These are phyloP conservation scores for Pyrrhura leucotis DNA, from an alignment of 2,797 vertebrate species.

Conservation along the genomic window DNA sequence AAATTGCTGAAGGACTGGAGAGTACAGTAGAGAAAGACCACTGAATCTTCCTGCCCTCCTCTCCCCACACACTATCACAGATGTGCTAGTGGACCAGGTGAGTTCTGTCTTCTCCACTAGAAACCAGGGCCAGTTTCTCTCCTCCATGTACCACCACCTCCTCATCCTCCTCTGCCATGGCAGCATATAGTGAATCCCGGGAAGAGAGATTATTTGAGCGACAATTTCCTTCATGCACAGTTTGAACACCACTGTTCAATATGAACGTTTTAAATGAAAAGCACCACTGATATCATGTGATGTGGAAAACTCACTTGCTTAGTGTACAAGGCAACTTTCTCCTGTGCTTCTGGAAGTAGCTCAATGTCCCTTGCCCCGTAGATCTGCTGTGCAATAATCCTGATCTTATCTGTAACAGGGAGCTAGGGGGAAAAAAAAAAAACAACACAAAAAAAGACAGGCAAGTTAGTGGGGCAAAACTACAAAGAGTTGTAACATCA, in stretches of 20 bases:
- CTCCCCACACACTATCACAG: not conserved
- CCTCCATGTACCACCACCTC: not conserved
- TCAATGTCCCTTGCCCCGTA: conserved; percentile 94
- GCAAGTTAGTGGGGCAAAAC: not conserved
- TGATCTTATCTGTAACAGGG: conserved; percentile 90
- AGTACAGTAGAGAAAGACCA: not conserved
- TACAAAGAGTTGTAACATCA: not conserved
- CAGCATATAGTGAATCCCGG: not conserved
- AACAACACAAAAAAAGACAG: not conserved
- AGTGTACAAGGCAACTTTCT: conserved; percentile 91
- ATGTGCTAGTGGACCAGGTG: not conserved
- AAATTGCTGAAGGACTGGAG: not conserved
- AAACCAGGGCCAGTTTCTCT: not conserved
- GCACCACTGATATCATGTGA: not conserved
- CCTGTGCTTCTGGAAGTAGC: conserved; percentile 91
- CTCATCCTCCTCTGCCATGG: not conserved
- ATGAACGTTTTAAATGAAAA: not conserved
- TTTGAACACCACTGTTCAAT: not conserved
- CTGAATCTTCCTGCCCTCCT: not conserved
- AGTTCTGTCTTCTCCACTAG: not conserved
- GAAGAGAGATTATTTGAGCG: not conserved
- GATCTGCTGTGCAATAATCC: conserved; percentile 93
- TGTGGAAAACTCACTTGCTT: conserved; percentile 84
- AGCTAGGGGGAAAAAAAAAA: conserved; percentile 76
- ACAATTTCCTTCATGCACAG: not conserved